Base-by-base conservation (phyloP, 2,113 vertebrate species). In the Cephalopholis sonnerati region DNA sequence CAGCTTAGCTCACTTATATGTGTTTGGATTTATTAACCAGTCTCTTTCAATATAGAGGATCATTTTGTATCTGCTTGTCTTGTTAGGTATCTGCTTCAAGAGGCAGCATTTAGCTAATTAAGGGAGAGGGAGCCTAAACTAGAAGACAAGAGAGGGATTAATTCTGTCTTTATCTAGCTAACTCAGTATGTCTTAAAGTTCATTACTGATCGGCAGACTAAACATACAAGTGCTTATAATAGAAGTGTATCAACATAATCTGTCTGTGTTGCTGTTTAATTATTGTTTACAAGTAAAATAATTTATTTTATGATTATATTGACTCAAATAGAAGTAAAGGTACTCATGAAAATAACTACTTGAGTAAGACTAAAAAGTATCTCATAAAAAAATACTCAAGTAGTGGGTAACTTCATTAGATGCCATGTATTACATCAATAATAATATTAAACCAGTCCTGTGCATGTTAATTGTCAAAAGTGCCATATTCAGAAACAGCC, bases 1-100 rank as follows among this genome's bases (percentile, higher is more conserved):
- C 83, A 74, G 79, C 24, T 82, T 62, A 59, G 59, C 63, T 83
- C 71, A 78, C 66, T 87, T 78, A 69, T 50, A 71, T 66, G 61
- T 76, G 67, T 79, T 24, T 80, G 66, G 63, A 88, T 89, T 72
- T 77, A 77, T 84, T 79, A 79, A 78, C 58, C 25, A 41, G 69
- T 85, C 66, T 69, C 29, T 27, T 46, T 57, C 41, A 54, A 63
- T 61, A 80, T 20, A 67, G 81, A 73, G 22, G 44, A 62, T 75
- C 65, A 58, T 83, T 83, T 76, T 22, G 50, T 61, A 22, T 81
- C 73, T 41, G 54, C 51, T 53, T 32, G 36, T 83, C 69, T 74
- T 61, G 22, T 20, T 51, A 54, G 9, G 15, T 64, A 7, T 80
- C 64, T 70, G 57, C 63, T 72, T 50, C 41, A 53, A 71, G 71